These are phyloP conservation scores for Trissolcus japonicus DNA, from an alignment of 2,888 invertebrate genomes.

Conservation along the genomic window DNA sequence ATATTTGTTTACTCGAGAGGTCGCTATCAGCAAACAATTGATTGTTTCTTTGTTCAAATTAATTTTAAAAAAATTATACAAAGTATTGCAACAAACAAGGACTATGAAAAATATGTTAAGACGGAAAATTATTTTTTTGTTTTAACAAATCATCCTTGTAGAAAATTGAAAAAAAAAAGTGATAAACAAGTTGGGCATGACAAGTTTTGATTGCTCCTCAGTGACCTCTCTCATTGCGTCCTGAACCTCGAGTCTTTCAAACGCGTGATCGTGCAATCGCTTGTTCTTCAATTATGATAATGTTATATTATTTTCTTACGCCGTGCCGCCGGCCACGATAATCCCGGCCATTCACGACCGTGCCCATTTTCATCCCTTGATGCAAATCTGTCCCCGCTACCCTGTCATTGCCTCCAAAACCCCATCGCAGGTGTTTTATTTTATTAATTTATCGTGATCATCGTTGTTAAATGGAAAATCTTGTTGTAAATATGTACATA, in stretches of 20 bases:
- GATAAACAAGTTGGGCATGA: no score
- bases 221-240: conserved; percentile 59
- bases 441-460: conserved; percentile 65
- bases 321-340: conserved; percentile 70
- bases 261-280: conserved; percentile 66
- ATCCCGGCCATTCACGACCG: conserved; percentile 60
- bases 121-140: no score
- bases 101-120: no score
- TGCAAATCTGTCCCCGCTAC: conserved; percentile 21
- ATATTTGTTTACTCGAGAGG: conserved; percentile 22
- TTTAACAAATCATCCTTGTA: no score
- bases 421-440: conserved; percentile 52
- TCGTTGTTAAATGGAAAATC: conserved; percentile 68
- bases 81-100: no score
- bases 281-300: conserved; percentile 58
- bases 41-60: not conserved
- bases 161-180: no score
- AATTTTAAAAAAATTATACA: no score
- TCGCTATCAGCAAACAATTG: conserved; percentile 1
- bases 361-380: conserved; percentile 5
- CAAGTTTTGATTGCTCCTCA: conserved; percentile 9
- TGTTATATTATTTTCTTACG: conserved; percentile 56
- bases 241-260: conserved; percentile 68
- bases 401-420: conserved; percentile 56
- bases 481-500: conserved; percentile 73